A percentile compares a stretch with the other conserved stretches of the same genome.
Evolutionary conservation across 2,797 vertebrate genomes (phyloP).

Genomic region (Agapornis canus): DNA sequence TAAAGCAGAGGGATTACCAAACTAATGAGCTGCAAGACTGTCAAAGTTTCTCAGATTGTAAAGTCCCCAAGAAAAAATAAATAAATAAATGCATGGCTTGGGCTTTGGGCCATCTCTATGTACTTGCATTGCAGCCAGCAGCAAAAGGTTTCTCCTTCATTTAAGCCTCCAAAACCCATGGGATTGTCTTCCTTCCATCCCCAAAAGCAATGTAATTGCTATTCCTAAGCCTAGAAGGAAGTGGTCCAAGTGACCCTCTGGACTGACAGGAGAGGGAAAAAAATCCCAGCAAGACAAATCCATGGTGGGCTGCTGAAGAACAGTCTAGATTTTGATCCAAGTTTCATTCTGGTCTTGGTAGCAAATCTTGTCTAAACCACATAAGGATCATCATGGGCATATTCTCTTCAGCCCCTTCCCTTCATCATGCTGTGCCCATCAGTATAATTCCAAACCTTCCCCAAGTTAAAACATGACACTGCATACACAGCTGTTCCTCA

Average conservation of each 20-base stretch:
- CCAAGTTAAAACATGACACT: not conserved
- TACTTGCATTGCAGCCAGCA: slow-evolving; percentile 1
- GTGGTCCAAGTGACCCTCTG: not conserved
- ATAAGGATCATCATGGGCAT: not conserved
- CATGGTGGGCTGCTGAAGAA: not conserved
- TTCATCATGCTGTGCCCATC: not conserved
- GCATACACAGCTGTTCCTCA: not conserved
- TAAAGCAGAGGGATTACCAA: slow-evolving; percentile 6
- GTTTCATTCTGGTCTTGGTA: not conserved
- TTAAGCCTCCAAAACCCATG: not conserved
- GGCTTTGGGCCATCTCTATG: not conserved
- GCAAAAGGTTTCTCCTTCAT: slow-evolving; percentile 28
- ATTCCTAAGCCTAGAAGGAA: not conserved
- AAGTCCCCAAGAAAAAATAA: not conserved
- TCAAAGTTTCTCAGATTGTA: slow-evolving; percentile 1
- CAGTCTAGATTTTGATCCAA: not conserved
- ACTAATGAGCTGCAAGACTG: not conserved
- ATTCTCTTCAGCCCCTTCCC: not conserved
- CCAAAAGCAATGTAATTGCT: not conserved
- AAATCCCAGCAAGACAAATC: not conserved
- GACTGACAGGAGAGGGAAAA: not conserved
- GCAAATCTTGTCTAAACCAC: not conserved
- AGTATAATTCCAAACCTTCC: not conserved
- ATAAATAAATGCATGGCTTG: not conserved
- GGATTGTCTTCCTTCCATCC: not conserved